Conservation (phyloP, 92 coral and sea anemone genomes). For the Chrysogorgia sp. region DNA sequence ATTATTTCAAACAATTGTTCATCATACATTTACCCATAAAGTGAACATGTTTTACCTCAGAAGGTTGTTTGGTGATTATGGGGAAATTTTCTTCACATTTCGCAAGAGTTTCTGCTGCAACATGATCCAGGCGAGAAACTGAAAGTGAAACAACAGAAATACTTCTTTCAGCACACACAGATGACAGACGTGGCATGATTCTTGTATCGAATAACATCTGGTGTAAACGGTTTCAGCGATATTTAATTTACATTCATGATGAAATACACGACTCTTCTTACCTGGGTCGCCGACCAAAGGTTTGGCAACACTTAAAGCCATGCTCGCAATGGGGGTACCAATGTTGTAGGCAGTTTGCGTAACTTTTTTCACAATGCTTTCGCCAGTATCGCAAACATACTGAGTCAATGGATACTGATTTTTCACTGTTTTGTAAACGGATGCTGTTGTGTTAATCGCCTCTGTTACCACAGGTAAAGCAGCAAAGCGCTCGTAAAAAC, state of each 20-base stretch:
- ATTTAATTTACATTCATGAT: background rate
- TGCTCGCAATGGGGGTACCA: slow-evolving; percentile 68
- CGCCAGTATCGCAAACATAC: slow-evolving; percentile 94
- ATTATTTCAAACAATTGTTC: too few relatives aligned
- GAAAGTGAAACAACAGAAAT: background rate
- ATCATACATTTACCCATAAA: too few relatives aligned
- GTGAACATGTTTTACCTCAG: slow-evolving; percentile 80
- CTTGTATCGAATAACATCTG: too few relatives aligned
- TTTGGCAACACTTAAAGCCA: slow-evolving; percentile 77
- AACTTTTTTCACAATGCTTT: slow-evolving; percentile 79
- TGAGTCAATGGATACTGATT: slow-evolving; percentile 79
- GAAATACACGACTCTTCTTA: too few relatives aligned
- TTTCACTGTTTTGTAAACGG: slow-evolving; percentile 80
- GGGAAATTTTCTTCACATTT: slow-evolving; percentile 96
- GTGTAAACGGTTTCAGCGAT: background rate
- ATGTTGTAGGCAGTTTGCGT: slow-evolving; percentile 80
- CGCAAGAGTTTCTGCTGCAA: slow-evolving; percentile 89
- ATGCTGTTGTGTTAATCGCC: slow-evolving; percentile 78
- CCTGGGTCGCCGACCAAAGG: slow-evolving; percentile 96
- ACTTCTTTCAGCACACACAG: background rate
- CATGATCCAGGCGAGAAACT: slow-evolving; percentile 79
- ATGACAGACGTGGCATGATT: background rate
- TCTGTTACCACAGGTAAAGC: slow-evolving; percentile 92
- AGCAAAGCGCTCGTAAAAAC: slow-evolving; percentile 63
- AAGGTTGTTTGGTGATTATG: slow-evolving; percentile 84